Percentiles rank a stretch among this genome's conserved stretches.
Conservation (phyloP, 2,888 invertebrate species). For the Rotaria socialis region DNA sequence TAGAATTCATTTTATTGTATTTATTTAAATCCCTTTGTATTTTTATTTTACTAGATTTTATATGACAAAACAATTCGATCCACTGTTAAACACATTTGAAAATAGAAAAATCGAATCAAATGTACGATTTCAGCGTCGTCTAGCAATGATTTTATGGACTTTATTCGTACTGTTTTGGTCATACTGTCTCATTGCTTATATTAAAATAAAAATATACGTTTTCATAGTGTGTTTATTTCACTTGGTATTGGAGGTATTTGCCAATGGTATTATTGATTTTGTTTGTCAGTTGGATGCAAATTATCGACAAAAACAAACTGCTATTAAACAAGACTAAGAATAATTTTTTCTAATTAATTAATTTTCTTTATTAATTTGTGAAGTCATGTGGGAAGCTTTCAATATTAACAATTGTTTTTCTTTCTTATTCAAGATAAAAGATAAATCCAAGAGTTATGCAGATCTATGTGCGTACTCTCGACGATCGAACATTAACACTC, state of each 20-base stretch:
- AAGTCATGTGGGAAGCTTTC: no score
- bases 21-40: background rate
- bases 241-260: background rate
- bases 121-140: background rate
- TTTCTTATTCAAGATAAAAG: no score
- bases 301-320: background rate
- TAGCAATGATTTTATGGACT: background rate
- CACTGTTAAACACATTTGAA: background rate
- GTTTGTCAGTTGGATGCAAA: background rate
- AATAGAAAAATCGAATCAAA: background rate
- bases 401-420: no score
- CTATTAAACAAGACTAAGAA: background rate
- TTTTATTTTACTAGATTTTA: background rate
- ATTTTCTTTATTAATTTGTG: no score
- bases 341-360: background rate
- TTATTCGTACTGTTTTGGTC: background rate
- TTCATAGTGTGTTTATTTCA: background rate
- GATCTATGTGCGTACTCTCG: constrained; percentile 20
- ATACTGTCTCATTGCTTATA: background rate
- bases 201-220: background rate
- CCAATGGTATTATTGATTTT: background rate
- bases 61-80: background rate
- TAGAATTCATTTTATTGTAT: background rate
- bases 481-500: constrained; percentile 25
- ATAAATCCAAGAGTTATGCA: background rate